These are phyloP conservation scores for Myotis daubentonii DNA, from an alignment of 2,797 vertebrate genomes.

Conservation along the genomic window DNA sequence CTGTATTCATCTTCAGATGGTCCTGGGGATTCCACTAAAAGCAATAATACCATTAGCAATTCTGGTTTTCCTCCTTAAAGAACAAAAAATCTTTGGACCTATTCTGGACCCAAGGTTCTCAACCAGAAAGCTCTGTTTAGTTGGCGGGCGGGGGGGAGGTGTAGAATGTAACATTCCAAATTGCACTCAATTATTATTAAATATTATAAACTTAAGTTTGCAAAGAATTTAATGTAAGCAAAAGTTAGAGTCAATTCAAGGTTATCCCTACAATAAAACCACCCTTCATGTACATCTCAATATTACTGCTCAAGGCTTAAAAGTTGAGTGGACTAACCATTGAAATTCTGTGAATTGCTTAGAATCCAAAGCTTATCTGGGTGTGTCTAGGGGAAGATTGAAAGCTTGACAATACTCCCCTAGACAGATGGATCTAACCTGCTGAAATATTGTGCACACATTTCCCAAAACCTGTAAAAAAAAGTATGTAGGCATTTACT, in stretches of 20 bases:
- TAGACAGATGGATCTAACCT: neutral
- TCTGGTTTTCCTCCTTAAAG: neutral
- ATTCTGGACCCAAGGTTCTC: neutral
- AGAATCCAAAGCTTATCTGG: neutral
- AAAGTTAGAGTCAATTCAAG: neutral
- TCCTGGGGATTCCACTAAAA: neutral
- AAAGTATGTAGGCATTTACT: neutral
- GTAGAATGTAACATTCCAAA: neutral
- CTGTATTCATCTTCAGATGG: neutral
- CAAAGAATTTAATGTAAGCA: neutral
- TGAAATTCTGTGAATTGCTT: neutral
- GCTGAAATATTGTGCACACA: neutral
- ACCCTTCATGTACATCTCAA: neutral
- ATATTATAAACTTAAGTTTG: neutral
- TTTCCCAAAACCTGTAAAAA: neutral
- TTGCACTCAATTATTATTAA: neutral
- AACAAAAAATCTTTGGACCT: neutral
- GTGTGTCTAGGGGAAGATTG: neutral
- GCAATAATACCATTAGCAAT: neutral
- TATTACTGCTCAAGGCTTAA: neutral
- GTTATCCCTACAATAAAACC: neutral
- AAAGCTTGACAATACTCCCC: neutral
- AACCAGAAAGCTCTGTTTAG: neutral
- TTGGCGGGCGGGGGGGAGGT: neutral
- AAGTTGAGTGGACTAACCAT: neutral